phyloP scores from a whole-genome alignment of 2,888 invertebrate genomes.

The Cephonodes hylas region DNA sequence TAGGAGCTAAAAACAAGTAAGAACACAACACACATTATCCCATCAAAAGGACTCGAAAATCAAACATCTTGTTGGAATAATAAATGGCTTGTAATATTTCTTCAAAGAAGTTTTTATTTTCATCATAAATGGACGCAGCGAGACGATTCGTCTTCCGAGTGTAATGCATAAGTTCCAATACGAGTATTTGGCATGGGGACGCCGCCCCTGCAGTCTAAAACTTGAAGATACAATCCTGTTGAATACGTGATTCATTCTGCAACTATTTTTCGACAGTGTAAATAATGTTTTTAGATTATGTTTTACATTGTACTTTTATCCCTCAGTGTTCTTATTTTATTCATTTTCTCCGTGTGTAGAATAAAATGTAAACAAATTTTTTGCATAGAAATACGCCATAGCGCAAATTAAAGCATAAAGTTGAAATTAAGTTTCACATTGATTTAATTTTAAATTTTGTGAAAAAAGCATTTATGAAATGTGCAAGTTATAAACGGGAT shows the following conservation, averaged over 20 bases:
- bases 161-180: constrained; percentile 57
- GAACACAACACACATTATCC: not conserved
- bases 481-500: not conserved
- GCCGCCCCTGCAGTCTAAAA: constrained; percentile 47
- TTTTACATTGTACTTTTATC: too few species aligned
- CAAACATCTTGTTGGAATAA: constrained; percentile 8
- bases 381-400: too few species aligned
- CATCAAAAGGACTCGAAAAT: not conserved
- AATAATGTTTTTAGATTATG: too few species aligned
- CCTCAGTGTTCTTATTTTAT: too few species aligned
- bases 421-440: too few species aligned
- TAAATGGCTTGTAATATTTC: constrained; percentile 17
- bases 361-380: too few species aligned
- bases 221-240: constrained; percentile 55
- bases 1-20: too few species aligned
- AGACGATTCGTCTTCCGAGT: constrained; percentile 36
- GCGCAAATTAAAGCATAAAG: too few species aligned
- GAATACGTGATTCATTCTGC: not conserved
- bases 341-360: too few species aligned
- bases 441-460: not conserved
- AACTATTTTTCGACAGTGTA: not conserved
- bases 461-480: too few species aligned
- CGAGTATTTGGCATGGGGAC: constrained; percentile 60
- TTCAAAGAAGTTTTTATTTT: constrained; percentile 15
- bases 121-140: constrained; percentile 17